Base-by-base conservation (phyloP, 2,797 vertebrate genomes). In the Pangasius macronema region DNA sequence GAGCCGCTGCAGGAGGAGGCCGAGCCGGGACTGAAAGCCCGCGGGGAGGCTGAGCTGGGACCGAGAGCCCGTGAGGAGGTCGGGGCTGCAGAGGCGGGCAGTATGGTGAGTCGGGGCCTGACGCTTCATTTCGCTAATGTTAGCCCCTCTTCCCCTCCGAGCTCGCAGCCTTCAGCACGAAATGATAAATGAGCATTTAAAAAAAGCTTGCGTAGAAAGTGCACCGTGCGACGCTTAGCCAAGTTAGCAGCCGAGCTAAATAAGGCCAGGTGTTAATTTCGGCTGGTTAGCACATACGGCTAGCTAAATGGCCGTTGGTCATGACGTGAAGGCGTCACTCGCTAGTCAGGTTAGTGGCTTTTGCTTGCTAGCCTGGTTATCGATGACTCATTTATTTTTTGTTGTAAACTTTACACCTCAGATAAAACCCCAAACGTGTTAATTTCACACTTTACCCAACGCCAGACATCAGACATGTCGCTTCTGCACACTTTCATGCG, bases 1-100 rank as follows among this genome's bases (percentile, higher is more conserved):
- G 95, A 95, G 94, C 95, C 95, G 95, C 92, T 95, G 95, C 95
- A 95, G 96, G 95, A 96, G 96, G 96, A 96, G 95, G 95, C 95
- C 93, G 96, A 96, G 93, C 96, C 96, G 92, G 95, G 94, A 95
- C 94, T 95, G 91, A 90, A 92, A 93, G 94, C 91, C 94, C 94
- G 93, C 90, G 94, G 92, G 92, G 95, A 95, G 93, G 94, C 95
- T 93, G 95, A 96, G 91, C 95, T 95, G 92, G 95, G 93, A 95
- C 94, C 95, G 91, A 90, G 91, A 92, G 93, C 90, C 94, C 93
- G 93, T 91, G 94, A 95, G 53, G 93, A 76, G 92, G 94, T 94
- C 94, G 94, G 94, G 92, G 93, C 94, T 94, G 91, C 92, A 91
- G 94, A 95, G 88, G 94, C 95, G 76, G 92, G 93, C 94, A 93